Percentiles rank a stretch among this genome's conserved stretches.
Evolutionary conservation across 2,888 invertebrate genomes (phyloP).

Genomic region (Parasteatoda lunata): DNA sequence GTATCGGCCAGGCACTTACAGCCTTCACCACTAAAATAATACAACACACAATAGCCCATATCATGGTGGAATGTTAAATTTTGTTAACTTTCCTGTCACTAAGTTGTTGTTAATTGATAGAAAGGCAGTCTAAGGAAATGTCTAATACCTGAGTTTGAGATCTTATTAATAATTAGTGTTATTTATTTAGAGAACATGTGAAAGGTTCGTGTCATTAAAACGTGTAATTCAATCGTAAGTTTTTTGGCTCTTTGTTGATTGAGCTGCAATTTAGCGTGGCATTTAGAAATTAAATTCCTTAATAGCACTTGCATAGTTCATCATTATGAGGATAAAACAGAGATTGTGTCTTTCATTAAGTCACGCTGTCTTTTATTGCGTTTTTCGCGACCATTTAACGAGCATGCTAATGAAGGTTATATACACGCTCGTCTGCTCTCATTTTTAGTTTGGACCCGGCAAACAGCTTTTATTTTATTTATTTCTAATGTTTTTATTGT

Average conservation of each 20-base stretch:
- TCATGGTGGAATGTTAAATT: conserved; percentile 21
- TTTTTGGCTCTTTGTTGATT: conserved; percentile 20
- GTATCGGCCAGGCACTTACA: conserved; percentile 3
- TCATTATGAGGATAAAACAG: conserved; percentile 16
- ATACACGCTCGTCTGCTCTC: background rate
- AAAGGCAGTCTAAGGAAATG: conserved; percentile 13
- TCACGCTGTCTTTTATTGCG: conserved; percentile 30
- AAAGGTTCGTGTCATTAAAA: background rate
- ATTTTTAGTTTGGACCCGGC: too few relatives aligned
- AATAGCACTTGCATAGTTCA: conserved; percentile 3
- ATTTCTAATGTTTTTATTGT: background rate
- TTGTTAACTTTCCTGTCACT: background rate
- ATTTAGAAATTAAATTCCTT: background rate
- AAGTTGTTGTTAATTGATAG: background rate
- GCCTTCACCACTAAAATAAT: background rate
- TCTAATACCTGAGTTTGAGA: background rate
- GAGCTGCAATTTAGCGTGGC: conserved; percentile 30
- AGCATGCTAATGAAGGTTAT: background rate
- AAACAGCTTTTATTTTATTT: background rate
- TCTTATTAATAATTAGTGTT: conserved; percentile 37
- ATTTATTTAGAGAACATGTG: conserved; percentile 10
- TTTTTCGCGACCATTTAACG: conserved; percentile 1
- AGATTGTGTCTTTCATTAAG: conserved; percentile 14
- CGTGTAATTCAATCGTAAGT: background rate
- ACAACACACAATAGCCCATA: conserved; percentile 1